phyloP scores from a whole-genome alignment of 2,888 invertebrate species.

The Pterostichus madidus region DNA sequence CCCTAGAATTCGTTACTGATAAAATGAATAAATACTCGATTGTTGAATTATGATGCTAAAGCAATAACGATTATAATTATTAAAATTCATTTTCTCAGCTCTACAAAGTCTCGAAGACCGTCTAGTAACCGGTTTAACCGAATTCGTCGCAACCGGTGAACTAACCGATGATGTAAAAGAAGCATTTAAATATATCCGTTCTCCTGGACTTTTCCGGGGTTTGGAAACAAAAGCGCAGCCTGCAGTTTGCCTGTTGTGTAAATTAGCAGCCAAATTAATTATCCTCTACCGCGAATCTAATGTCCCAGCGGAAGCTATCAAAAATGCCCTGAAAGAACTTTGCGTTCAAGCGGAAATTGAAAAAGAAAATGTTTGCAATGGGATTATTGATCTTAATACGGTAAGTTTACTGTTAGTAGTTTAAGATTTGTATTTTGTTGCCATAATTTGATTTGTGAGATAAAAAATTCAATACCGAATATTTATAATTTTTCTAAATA shows the following conservation, averaged over 20 bases:
- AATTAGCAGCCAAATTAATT: slow-evolving; percentile 75
- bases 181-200: not conserved
- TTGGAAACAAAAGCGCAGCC: slow-evolving; percentile 67
- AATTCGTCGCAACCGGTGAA: slow-evolving; percentile 40
- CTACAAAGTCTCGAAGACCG: slow-evolving; percentile 49
- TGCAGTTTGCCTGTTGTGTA: slow-evolving; percentile 78
- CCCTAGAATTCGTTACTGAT: too few relatives aligned
- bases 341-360: slow-evolving; percentile 81
- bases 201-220: slow-evolving; percentile 34
- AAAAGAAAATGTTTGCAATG: slow-evolving; percentile 80
- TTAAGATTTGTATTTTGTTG: too few relatives aligned
- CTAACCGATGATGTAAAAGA: slow-evolving; percentile 46
- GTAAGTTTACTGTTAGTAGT: slow-evolving; percentile 77
- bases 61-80: not conserved
- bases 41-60: too few relatives aligned
- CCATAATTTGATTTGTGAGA: too few relatives aligned
- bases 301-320: slow-evolving; percentile 77
- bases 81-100: not conserved
- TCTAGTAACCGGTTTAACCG: slow-evolving; percentile 26
- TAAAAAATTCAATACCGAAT: too few relatives aligned
- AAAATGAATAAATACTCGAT: too few relatives aligned
- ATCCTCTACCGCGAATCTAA: slow-evolving; percentile 78
- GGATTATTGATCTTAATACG: slow-evolving; percentile 81
- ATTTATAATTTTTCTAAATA: too few relatives aligned
- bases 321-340: slow-evolving; percentile 76